Evolutionary conservation across 2,888 invertebrate species (phyloP), one percentile per base, ranked within the genome.

Genomic region (Lingula anatina): DNA sequence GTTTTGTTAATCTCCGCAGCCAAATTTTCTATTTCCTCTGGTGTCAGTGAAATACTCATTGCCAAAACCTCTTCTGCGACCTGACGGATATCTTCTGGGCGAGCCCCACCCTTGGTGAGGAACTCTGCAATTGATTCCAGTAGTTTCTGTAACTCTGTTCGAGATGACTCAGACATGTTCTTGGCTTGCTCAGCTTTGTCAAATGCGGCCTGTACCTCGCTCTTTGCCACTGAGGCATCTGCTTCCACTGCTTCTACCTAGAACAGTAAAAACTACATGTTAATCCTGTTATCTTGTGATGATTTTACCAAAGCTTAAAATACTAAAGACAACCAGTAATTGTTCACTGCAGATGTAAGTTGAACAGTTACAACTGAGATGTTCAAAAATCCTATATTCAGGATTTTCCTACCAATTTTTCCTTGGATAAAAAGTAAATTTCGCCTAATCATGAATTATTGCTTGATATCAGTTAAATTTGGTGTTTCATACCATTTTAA

Each of bases 21-120:
- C 40, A 75, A 58, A 3, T 67, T 62, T 7, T 55, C 51, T 26
- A 76, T 73, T 59, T 73, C 63, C 4, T 89, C 85, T 0, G 93
- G 94, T 68, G 87, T 85, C 59, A 93, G 82, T 26, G 90, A 86
- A 48, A 99, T 90, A 47, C 89, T 86, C 67, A 89, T 84, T 23
- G 81, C 82, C 47, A 93, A 78, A 26, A 89, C 86, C 76, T 86
- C 81, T 51, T 75, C 69, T 39, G 68, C 70, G 49, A 67, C 63
- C 73, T 73, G 61, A 5, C 66, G 61, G 50, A 74, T 65, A 42
- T 88, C 86, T 39, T 82, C 79, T 1, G 89, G 88, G 27, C 84
- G 82, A 15, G 86, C 86, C 9, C 85, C 84, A 7, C 83, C 82
- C 55, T 84, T 83, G 7, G 82, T 83, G 49, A 89, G 78, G 76